A percentile compares a stretch with the other conserved stretches of the same genome.
Conservation (phyloP, 2,797 vertebrate species). For the Varecia variegata region DNA sequence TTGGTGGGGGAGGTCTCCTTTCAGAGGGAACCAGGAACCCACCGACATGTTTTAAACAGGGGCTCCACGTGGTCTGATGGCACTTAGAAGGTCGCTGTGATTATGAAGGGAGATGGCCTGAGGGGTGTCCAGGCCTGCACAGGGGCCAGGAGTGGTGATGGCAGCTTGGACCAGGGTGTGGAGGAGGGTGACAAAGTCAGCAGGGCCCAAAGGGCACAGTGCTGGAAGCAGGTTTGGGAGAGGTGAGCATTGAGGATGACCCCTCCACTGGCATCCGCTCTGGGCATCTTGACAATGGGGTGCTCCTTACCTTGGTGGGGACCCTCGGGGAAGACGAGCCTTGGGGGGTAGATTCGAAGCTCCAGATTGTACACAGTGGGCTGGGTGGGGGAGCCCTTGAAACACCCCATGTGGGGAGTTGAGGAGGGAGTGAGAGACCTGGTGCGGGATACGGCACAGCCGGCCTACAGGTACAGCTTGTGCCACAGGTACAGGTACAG, state of each 20-base stretch:
- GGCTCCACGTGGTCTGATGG: fast-evolving
- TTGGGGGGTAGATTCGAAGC: background rate
- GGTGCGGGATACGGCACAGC: background rate
- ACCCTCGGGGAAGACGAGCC: background rate
- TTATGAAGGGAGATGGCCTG: background rate
- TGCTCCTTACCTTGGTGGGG: background rate
- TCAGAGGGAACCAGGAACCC: background rate
- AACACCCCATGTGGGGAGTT: fast-evolving
- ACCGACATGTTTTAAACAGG: background rate
- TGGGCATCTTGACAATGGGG: fast-evolving
- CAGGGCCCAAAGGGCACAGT: background rate
- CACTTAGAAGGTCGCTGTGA: background rate
- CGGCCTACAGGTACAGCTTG: background rate
- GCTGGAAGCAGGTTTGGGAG: background rate
- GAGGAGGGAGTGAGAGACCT: background rate
- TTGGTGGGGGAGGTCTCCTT: background rate
- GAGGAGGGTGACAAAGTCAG: background rate
- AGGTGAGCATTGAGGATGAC: fast-evolving
- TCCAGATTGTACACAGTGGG: fast-evolving
- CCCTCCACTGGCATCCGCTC: fast-evolving
- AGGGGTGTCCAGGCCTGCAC: background rate
- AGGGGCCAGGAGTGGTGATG: background rate
- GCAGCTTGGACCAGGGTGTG: background rate
- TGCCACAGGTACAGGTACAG: background rate
- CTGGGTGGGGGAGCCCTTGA: background rate